Conservation (phyloP, 37 sponge, comb jelly and placozoan species). For the Tethya wilhelma region DNA sequence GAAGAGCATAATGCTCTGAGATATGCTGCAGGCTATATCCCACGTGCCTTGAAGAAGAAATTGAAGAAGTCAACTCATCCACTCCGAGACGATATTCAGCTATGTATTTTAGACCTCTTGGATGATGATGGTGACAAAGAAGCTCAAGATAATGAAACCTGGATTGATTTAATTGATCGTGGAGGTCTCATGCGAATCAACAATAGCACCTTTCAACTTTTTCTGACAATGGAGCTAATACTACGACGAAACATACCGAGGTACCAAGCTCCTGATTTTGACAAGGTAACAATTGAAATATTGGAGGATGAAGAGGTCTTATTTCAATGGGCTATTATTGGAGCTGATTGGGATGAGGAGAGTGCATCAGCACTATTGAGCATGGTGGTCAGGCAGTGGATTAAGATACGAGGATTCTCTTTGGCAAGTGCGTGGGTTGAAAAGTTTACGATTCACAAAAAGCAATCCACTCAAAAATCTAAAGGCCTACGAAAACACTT, state of each 20-base stretch:
- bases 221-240: slow-evolving; percentile 22
- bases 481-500: slow-evolving; percentile 6
- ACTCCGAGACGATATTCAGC: slow-evolving; percentile 4
- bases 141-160: background rate
- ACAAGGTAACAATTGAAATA: background rate
- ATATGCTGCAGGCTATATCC: slow-evolving; percentile 36
- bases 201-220: slow-evolving; percentile 4
- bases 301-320: background rate
- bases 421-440: slow-evolving; percentile 20
- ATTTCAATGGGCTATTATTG: slow-evolving; percentile 6
- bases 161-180: slow-evolving; percentile 15
- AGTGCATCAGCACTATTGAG: background rate
- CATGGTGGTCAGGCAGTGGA: slow-evolving; percentile 1
- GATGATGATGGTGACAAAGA: slow-evolving; percentile 10
- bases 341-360: background rate
- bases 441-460: background rate
- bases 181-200: slow-evolving; percentile 32
- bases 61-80: slow-evolving; percentile 14
- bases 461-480: slow-evolving; percentile 5
- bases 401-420: slow-evolving; percentile 1
- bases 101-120: background rate
- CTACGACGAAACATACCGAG: background rate
- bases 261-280: background rate
- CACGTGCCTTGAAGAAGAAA: slow-evolving; percentile 2
- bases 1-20: slow-evolving; percentile 20